These are phyloP conservation scores for Tinamus major DNA, from an alignment of 2,797 vertebrate genomes.

Conservation along the genomic window DNA sequence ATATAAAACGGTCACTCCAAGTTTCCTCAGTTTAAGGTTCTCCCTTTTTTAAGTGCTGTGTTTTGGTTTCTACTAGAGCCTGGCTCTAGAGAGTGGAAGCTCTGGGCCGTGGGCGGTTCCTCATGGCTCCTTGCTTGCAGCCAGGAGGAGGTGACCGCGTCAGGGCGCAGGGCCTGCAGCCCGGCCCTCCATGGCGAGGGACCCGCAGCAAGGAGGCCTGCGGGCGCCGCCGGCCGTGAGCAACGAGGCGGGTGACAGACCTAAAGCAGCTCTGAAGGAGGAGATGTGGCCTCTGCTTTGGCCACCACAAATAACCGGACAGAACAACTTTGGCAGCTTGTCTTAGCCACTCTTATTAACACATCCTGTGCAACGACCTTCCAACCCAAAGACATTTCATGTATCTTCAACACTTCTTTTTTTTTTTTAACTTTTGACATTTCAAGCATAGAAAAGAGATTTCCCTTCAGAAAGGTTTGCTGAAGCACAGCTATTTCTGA, in stretches of 20 bases:
- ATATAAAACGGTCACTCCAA: not conserved
- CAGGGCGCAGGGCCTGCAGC: not conserved
- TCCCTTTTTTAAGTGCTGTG: not conserved
- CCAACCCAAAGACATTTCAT: conserved; percentile 30
- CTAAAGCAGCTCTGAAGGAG: not conserved
- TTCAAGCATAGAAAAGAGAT: conserved; percentile 15
- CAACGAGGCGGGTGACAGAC: not conserved
- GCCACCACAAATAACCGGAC: not conserved
- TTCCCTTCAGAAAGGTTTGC: conserved; percentile 52
- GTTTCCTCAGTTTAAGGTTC: not conserved
- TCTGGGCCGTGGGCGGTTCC: not conserved
- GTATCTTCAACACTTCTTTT: conserved; percentile 11
- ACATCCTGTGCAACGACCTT: not conserved
- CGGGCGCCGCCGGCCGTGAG: not conserved
- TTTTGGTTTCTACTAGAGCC: not conserved
- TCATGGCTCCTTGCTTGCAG: not conserved
- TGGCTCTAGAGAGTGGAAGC: not conserved
- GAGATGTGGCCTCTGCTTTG: not conserved
- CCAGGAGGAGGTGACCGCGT: not conserved
- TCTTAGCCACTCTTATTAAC: not conserved
- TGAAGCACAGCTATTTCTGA: conserved; percentile 57
- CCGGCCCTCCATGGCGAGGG: not conserved
- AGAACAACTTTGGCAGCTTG: not conserved
- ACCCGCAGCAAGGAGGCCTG: too few relatives aligned
- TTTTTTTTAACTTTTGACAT: conserved; percentile 13